Evolutionary conservation across 2,797 vertebrate species (phyloP).

Genomic region (Spea hammondii): DNA sequence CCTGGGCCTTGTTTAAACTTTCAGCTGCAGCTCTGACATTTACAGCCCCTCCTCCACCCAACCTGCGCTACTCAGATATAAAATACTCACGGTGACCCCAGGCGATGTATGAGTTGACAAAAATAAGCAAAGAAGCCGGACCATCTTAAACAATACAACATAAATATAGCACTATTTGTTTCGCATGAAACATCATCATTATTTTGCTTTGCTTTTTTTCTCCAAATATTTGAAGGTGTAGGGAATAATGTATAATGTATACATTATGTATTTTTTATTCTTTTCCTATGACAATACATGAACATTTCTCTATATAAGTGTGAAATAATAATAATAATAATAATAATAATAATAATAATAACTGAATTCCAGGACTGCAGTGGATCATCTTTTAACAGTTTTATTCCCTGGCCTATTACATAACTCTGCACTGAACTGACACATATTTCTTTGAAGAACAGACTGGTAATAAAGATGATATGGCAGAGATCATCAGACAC

Average conservation of each 20-base stretch:
- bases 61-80: conserved; percentile 31
- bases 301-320: no score
- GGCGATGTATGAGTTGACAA: conserved; percentile 27
- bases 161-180: neutral
- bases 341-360: no score
- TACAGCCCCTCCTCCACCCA: conserved; percentile 43
- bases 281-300: no score
- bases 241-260: no score
- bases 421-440: conserved; percentile 14
- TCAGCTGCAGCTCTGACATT: conserved; percentile 48
- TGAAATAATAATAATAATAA: no score
- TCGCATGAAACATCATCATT: neutral
- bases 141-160: neutral
- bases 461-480: conserved; percentile 33
- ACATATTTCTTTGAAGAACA: conserved; percentile 30
- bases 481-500: conserved; percentile 18
- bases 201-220: neutral
- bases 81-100: conserved; percentile 45
- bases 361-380: no score
- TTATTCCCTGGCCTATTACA: neutral
- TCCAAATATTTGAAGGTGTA: no score
- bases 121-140: conserved; percentile 28
- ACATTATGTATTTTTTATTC: no score
- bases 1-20: conserved; percentile 45
- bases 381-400: no score